A percentile compares a stretch with the other conserved stretches of the same genome.
phyloP scores from a whole-genome alignment of 2,888 invertebrate genomes.

The Gymnosoma rotundatum region DNA sequence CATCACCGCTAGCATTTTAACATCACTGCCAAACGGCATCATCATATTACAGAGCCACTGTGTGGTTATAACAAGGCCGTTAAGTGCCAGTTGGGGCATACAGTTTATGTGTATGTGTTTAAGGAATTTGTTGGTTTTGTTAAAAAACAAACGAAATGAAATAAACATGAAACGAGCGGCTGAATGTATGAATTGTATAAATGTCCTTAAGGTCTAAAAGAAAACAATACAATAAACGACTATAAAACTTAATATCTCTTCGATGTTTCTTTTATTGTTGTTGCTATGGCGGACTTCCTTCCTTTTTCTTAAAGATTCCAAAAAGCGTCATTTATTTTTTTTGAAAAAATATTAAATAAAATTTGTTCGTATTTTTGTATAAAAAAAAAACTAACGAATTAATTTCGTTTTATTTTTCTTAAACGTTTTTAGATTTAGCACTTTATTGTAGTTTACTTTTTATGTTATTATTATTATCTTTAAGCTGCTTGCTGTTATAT shows the following conservation, averaged over 20 bases:
- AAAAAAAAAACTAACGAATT: neutral
- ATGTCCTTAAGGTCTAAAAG: conserved; percentile 63
- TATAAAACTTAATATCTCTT: conserved; percentile 52
- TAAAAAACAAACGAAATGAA: conserved; percentile 41
- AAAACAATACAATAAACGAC: conserved; percentile 64
- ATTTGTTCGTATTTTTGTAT: neutral
- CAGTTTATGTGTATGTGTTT: conserved; percentile 32
- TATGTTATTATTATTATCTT: neutral
- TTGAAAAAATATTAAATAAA: too few relatives aligned
- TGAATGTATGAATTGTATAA: conserved; percentile 32
- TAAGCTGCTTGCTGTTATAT: neutral
- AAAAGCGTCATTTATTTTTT: neutral
- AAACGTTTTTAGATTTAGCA: neutral
- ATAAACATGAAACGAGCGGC: conserved; percentile 33
- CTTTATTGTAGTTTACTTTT: too few relatives aligned
- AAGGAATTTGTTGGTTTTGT: conserved; percentile 21
- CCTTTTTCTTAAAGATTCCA: conserved; percentile 5
- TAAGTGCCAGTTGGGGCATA: conserved; percentile 60
- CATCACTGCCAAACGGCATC: conserved; percentile 42
- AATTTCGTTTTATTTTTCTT: neutral
- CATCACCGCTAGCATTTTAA: conserved; percentile 31
- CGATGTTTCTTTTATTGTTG: conserved; percentile 25
- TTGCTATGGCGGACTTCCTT: neutral
- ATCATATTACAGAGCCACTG: conserved; percentile 45
- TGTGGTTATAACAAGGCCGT: conserved; percentile 63